phyloP scores from a whole-genome alignment of 2,888 invertebrate genomes.

The Elmis aenea region DNA sequence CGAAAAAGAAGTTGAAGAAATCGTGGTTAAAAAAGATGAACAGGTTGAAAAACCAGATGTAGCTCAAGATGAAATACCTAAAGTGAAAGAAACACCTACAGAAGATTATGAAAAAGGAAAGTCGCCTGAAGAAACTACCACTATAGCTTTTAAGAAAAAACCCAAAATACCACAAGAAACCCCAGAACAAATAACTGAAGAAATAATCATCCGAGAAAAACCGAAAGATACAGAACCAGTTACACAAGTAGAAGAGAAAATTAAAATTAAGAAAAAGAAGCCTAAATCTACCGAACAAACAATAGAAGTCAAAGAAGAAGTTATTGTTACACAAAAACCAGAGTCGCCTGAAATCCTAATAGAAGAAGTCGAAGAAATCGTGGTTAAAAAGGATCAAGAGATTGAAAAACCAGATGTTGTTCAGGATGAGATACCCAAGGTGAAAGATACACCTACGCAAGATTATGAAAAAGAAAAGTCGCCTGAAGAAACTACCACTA shows the following conservation, averaged over 20 bases:
- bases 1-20: conserved; percentile 52
- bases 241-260: too few relatives aligned
- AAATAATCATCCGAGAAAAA: not conserved
- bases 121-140: not conserved
- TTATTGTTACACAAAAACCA: not conserved
- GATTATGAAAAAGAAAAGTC: too few relatives aligned
- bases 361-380: not conserved
- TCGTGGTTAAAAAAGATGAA: conserved; percentile 63
- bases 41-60: conserved; percentile 56
- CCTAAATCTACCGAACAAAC: not conserved
- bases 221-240: too few relatives aligned
- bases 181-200: not conserved
- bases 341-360: not conserved
- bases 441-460: too few relatives aligned
- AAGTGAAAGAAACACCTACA: conserved; percentile 16
- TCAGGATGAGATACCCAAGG: too few relatives aligned
- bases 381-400: not conserved
- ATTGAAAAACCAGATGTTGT: too few relatives aligned
- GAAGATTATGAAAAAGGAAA: conserved; percentile 18
- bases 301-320: not conserved
- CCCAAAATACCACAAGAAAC: not conserved
- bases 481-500: too few relatives aligned
- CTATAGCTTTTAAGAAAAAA: not conserved
- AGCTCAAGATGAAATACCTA: too few relatives aligned
- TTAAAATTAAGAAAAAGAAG: too few relatives aligned